Conservation (phyloP, 2,888 invertebrate species). For the Sisyra nigra region DNA sequence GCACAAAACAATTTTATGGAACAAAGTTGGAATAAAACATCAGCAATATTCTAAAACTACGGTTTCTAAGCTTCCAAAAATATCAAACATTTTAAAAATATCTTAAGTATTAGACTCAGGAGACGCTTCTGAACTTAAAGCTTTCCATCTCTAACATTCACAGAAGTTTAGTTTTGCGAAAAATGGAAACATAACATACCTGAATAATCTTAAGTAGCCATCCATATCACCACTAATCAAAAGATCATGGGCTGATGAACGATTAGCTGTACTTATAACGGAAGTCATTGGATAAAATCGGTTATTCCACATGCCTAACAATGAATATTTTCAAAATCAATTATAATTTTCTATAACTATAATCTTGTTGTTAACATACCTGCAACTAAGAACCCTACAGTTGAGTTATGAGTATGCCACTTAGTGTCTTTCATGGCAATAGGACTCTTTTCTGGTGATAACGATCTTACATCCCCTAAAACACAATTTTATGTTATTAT, state of each 20-base stretch:
- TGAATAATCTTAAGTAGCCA: constrained; percentile 71
- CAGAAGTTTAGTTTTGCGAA: neutral
- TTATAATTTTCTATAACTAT: neutral
- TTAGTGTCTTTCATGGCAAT: constrained; percentile 82
- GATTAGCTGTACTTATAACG: constrained; percentile 64
- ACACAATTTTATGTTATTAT: constrained; percentile 13
- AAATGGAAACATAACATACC: constrained; percentile 28
- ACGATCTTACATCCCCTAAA: constrained; percentile 76
- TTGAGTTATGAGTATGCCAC: constrained; percentile 77
- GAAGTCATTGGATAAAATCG: constrained; percentile 74
- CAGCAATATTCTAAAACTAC: too few relatives aligned
- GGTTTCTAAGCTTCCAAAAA: too few relatives aligned
- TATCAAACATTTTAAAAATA: too few relatives aligned
- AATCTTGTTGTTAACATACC: too few relatives aligned
- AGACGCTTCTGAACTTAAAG: neutral
- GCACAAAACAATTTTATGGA: too few relatives aligned
- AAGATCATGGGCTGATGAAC: constrained; percentile 70
- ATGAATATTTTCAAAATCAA: constrained; percentile 4
- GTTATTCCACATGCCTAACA: constrained; percentile 74
- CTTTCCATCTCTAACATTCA: neutral
- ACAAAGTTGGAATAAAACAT: too few relatives aligned
- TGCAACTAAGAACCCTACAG: constrained; percentile 73
- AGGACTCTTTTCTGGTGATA: constrained; percentile 76
- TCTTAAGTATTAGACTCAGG: neutral
- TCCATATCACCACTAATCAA: constrained; percentile 78